These are phyloP conservation scores for Athene noctua DNA, from an alignment of 2,113 vertebrate genomes.

Conservation along the genomic window DNA sequence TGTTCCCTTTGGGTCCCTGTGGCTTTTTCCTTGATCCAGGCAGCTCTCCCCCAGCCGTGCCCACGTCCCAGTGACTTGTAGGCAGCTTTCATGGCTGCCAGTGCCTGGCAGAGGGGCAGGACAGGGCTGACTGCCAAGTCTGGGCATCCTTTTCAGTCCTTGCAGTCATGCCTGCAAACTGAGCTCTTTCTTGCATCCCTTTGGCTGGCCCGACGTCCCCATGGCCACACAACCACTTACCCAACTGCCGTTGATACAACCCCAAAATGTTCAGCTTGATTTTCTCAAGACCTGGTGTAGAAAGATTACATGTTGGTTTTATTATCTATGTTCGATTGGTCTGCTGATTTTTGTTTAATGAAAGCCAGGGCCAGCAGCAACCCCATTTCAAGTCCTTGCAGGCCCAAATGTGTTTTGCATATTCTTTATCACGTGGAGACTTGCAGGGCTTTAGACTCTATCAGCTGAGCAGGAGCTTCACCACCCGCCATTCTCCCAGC, in stretches of 20 bases:
- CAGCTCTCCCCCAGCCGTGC: background rate
- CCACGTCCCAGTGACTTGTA: background rate
- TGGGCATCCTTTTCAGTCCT: background rate
- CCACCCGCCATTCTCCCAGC: background rate
- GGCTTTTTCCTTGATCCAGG: background rate
- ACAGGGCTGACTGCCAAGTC: background rate
- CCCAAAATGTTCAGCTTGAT: background rate
- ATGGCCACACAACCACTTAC: rapidly evolving
- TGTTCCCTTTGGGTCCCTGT: too few species aligned
- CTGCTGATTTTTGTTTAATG: background rate
- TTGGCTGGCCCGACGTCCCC: background rate
- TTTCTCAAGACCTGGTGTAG: background rate
- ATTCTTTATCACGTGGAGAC: background rate
- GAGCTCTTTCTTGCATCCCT: background rate
- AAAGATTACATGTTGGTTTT: background rate
- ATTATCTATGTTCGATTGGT: background rate
- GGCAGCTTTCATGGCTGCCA: background rate
- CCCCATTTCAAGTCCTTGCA: background rate
- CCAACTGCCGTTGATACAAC: background rate
- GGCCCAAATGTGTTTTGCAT: background rate
- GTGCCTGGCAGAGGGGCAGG: background rate
- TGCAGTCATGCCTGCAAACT: background rate
- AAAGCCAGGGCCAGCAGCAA: background rate
- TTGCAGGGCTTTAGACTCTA: background rate
- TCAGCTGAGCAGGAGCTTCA: background rate